phyloP scores from a whole-genome alignment of 2,113 vertebrate genomes.

The Misgurnus anguillicaudatus region DNA sequence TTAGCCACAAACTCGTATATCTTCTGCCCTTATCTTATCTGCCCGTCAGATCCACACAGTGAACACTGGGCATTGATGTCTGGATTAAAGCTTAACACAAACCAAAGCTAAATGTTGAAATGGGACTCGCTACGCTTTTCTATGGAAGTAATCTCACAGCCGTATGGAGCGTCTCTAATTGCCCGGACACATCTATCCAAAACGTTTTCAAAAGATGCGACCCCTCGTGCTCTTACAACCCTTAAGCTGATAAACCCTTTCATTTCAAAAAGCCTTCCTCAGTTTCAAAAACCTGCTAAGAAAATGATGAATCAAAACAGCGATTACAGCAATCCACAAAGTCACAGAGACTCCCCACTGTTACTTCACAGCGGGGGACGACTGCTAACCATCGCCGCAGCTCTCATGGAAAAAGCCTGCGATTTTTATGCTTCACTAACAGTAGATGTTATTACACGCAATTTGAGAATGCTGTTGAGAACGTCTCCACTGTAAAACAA shows the following conservation, averaged over 20 bases:
- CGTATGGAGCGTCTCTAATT: slow-evolving; percentile 69
- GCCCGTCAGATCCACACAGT: slow-evolving; percentile 26
- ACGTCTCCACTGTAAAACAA: not conserved
- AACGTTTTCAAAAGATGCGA: slow-evolving; percentile 67
- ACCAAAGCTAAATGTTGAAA: slow-evolving; percentile 18
- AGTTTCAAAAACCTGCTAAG: slow-evolving; percentile 61
- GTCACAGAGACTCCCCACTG: slow-evolving; percentile 64
- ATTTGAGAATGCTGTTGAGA: too few relatives aligned
- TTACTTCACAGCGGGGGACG: slow-evolving; percentile 62
- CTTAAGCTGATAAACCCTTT: slow-evolving; percentile 78
- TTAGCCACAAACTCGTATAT: not conserved
- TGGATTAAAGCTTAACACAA: slow-evolving; percentile 31
- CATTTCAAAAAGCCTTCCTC: slow-evolving; percentile 62
- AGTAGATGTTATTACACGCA: slow-evolving; percentile 25
- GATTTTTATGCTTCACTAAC: slow-evolving; percentile 13
- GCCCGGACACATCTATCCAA: slow-evolving; percentile 68
- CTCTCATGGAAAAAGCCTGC: slow-evolving; percentile 25
- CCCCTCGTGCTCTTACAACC: slow-evolving; percentile 70
- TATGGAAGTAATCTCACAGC: slow-evolving; percentile 66
- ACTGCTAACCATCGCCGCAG: slow-evolving; percentile 26
- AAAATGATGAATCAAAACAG: slow-evolving; percentile 73
- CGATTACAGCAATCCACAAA: slow-evolving; percentile 68
- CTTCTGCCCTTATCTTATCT: slow-evolving; percentile 35
- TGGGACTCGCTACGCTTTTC: slow-evolving; percentile 44
- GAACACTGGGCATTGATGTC: slow-evolving; percentile 31